Evolutionary conservation across 2,113 vertebrate genomes (phyloP).

Genomic region (Aegotheles bennettii): DNA sequence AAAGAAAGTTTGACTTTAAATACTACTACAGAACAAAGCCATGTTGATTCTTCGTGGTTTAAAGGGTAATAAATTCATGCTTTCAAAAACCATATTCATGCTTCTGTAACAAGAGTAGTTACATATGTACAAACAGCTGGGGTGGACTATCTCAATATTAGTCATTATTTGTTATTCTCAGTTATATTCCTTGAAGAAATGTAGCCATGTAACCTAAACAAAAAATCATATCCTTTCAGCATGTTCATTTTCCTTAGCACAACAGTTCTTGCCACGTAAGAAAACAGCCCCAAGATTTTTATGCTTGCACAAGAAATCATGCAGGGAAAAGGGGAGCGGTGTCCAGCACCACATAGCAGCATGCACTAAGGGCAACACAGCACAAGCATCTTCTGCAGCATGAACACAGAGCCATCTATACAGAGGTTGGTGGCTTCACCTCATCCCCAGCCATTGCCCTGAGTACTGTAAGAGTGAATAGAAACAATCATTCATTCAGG

Average conservation of each 20-base stretch:
- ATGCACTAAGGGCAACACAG: neutral
- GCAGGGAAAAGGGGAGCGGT: neutral
- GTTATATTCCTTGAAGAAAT: conserved; percentile 29
- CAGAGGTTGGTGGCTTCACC: neutral
- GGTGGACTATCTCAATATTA: neutral
- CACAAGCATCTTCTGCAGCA: neutral
- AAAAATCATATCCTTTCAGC: conserved; percentile 52
- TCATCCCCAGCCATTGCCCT: neutral
- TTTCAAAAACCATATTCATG: neutral
- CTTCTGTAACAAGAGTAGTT: neutral
- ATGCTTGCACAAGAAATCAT: conserved; percentile 37
- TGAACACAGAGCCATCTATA: neutral
- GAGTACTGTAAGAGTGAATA: neutral
- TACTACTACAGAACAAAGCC: neutral
- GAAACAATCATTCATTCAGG: neutral
- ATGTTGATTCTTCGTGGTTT: neutral
- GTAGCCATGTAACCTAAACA: conserved; percentile 37
- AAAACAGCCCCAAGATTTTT: conserved; percentile 43
- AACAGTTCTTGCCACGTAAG: conserved; percentile 21
- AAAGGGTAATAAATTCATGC: neutral
- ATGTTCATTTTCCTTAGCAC: conserved; percentile 21
- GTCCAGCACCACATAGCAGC: neutral
- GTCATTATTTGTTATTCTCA: conserved; percentile 32
- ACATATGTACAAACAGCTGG: neutral
- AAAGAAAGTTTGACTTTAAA: neutral